Evolutionary conservation across 2,888 invertebrate species (phyloP).

Genomic region (Halictus quadricinctus): DNA sequence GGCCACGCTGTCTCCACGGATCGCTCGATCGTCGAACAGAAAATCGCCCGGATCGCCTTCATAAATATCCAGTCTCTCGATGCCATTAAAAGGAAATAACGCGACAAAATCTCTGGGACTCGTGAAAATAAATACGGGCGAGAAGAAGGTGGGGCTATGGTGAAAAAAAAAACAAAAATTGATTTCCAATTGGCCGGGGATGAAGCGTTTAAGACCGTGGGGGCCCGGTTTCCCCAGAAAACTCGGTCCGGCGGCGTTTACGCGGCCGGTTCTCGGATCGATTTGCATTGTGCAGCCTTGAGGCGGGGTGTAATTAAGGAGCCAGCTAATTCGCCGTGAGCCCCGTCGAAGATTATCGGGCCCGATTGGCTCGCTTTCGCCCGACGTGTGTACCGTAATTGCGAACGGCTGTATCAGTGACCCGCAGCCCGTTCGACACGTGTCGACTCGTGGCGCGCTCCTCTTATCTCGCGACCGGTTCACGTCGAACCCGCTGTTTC

Average conservation of each 20-base stretch:
- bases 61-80: not conserved
- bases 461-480: conserved; percentile 75
- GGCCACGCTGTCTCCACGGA: not conserved
- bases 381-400: conserved; percentile 74
- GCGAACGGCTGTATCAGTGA: conserved; percentile 79
- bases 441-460: conserved; percentile 73
- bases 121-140: not conserved
- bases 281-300: conserved; percentile 19
- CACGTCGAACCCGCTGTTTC: conserved; percentile 75
- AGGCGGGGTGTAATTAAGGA: conserved; percentile 43
- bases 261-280: not conserved
- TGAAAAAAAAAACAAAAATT: not conserved
- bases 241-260: not conserved
- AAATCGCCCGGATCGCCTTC: not conserved
- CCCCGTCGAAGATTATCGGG: conserved; percentile 49
- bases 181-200: not conserved
- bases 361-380: conserved; percentile 55
- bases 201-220: not conserved
- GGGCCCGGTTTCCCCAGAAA: not conserved
- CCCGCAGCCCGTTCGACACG: conserved; percentile 75
- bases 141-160: not conserved
- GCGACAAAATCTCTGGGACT: not conserved
- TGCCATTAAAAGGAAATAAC: not conserved
- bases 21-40: not conserved
- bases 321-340: conserved; percentile 38